A percentile compares a stretch with the other conserved stretches of the same genome.
Conservation (phyloP, 2,113 vertebrate species). For the Erythrolamprus reginae region DNA sequence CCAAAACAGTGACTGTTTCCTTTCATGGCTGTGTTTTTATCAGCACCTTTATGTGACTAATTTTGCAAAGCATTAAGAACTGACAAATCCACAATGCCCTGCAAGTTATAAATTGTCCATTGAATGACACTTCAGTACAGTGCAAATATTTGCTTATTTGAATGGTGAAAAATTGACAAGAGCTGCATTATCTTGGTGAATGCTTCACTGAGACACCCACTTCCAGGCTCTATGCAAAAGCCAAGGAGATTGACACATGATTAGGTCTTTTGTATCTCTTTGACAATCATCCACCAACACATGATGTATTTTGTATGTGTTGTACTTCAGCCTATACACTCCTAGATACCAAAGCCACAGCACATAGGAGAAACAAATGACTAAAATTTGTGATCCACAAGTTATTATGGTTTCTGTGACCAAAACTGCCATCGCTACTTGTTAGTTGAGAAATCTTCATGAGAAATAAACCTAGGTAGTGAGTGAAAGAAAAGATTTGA, state of each 20-base stretch:
- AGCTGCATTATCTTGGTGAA: not conserved
- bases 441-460: not conserved
- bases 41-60: not conserved
- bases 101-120: not conserved
- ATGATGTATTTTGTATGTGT: constrained; percentile 4
- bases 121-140: not conserved
- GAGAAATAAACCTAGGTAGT: not conserved
- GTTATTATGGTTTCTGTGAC: not conserved
- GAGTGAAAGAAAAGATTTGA: not conserved
- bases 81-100: not conserved
- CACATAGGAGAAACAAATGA: not conserved
- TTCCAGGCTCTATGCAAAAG: not conserved
- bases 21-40: not conserved
- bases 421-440: not conserved
- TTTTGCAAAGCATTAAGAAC: not conserved
- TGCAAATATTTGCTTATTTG: constrained; percentile 10
- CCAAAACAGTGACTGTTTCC: not conserved
- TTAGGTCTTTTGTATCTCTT: not conserved
- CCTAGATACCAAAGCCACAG: not conserved
- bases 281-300: not conserved
- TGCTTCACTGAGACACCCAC: not conserved
- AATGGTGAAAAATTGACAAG: not conserved
- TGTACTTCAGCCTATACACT: not conserved
- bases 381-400: not conserved
- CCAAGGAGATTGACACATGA: not conserved